A percentile compares a stretch with the other conserved stretches of the same genome.
Evolutionary conservation across 2,888 invertebrate species (phyloP).

Genomic region (Petrophora chlorosata): DNA sequence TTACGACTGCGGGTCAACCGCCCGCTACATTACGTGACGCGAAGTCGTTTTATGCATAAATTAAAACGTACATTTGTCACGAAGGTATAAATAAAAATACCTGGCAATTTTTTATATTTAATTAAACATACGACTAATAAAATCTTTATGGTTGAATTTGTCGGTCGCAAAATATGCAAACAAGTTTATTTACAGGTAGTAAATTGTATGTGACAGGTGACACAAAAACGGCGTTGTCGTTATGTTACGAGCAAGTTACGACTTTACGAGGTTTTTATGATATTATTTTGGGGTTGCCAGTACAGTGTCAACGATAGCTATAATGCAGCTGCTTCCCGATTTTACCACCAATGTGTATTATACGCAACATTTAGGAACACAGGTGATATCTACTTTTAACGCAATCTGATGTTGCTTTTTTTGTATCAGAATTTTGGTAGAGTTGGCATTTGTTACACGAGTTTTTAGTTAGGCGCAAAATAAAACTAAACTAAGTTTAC

Average conservation of each 20-base stretch:
- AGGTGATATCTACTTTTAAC: no score
- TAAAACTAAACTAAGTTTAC: no score
- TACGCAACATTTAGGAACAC: no score
- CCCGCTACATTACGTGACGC: slow-evolving; percentile 24
- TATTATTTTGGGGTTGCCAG: slow-evolving; percentile 16
- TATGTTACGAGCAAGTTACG: slow-evolving; percentile 14
- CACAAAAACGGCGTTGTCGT: slow-evolving; percentile 16
- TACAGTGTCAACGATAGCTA: neutral
- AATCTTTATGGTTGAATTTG: slow-evolving; percentile 21
- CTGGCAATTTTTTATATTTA: slow-evolving; percentile 20
- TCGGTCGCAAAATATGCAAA: slow-evolving; percentile 23
- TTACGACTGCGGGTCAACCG: slow-evolving; percentile 17
- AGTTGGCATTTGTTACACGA: no score
- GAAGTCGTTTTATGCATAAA: slow-evolving; percentile 30
- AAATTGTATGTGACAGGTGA: slow-evolving; percentile 25
- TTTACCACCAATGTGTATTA: no score
- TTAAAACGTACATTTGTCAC: slow-evolving; percentile 31
- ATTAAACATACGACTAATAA: slow-evolving; percentile 26
- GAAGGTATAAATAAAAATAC: slow-evolving; percentile 27
- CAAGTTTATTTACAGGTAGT: slow-evolving; percentile 26
- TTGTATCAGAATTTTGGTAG: no score
- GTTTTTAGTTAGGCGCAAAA: no score
- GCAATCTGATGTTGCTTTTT: no score
- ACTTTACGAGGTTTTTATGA: slow-evolving; percentile 22
- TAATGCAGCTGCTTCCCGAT: neutral